phyloP scores from a whole-genome alignment of 1,140 invertebrate genomes.

The Armadillidium nasatum region DNA sequence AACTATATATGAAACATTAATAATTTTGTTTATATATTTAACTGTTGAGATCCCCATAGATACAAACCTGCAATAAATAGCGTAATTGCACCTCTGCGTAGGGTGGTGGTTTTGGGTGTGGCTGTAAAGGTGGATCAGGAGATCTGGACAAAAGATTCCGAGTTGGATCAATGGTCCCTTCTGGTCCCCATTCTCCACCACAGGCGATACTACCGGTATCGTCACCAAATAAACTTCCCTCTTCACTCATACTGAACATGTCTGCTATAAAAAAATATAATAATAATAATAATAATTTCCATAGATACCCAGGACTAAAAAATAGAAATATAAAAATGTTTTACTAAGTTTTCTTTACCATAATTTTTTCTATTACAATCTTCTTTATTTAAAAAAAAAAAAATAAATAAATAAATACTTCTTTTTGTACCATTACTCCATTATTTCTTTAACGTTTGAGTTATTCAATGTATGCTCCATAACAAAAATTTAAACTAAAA shows the following conservation, averaged over 20 bases:
- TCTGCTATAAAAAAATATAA: conserved; percentile 37
- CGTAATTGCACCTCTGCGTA: conserved; percentile 43
- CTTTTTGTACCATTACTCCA: no score
- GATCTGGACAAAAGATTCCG: conserved; percentile 36
- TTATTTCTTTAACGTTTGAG: no score
- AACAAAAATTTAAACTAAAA: no score
- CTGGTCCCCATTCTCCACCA: conserved; percentile 39
- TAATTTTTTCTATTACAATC: no score
- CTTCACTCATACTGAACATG: conserved; percentile 47
- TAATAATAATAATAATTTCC: background rate
- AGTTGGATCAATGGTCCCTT: conserved; percentile 30
- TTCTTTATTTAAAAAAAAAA: no score
- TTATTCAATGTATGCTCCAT: no score
- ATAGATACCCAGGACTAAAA: background rate
- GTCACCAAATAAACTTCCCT: conserved; percentile 44
- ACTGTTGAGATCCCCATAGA: background rate
- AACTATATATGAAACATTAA: no score
- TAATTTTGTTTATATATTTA: no score
- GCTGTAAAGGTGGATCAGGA: conserved; percentile 38
- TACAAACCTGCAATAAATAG: conserved; percentile 41
- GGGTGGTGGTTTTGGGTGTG: conserved; percentile 36
- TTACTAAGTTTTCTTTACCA: no score
- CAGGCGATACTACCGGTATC: conserved; percentile 30
- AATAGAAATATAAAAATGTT: background rate
- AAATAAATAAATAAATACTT: no score